These are phyloP conservation scores for Tauraco hartlaubi DNA, from an alignment of 2,797 vertebrate genomes.

Conservation along the genomic window DNA sequence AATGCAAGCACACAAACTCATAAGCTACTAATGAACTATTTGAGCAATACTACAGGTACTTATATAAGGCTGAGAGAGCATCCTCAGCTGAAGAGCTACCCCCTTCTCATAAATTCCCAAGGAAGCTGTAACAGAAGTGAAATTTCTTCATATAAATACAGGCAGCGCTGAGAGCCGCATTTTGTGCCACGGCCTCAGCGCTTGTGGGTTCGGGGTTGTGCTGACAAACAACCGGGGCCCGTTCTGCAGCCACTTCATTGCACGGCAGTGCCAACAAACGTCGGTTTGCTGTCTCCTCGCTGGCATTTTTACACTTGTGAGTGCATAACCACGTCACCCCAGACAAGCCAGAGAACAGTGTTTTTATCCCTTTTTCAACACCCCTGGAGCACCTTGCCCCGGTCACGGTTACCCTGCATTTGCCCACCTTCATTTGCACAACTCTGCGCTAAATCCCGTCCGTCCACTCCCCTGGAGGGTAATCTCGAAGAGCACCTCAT, in stretches of 20 bases:
- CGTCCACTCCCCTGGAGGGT: background rate
- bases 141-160: conserved; percentile 35
- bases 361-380: background rate
- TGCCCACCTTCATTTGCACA: background rate
- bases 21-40: conserved; percentile 63
- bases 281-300: background rate
- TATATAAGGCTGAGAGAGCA: conserved; percentile 59
- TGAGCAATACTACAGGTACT: conserved; percentile 61
- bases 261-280: background rate
- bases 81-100: background rate
- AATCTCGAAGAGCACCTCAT: background rate
- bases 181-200: background rate
- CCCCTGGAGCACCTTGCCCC: background rate
- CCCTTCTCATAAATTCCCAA: background rate
- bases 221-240: background rate
- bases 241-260: background rate
- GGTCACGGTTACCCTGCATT: background rate
- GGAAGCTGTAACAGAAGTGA: background rate
- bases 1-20: conserved; percentile 40
- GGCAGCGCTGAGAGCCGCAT: background rate
- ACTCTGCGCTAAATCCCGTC: background rate
- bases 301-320: background rate
- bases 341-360: background rate
- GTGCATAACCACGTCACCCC: background rate
- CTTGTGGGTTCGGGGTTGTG: background rate